Conservation (phyloP, 2,888 invertebrate genomes). For the Aleiodes alternator region DNA sequence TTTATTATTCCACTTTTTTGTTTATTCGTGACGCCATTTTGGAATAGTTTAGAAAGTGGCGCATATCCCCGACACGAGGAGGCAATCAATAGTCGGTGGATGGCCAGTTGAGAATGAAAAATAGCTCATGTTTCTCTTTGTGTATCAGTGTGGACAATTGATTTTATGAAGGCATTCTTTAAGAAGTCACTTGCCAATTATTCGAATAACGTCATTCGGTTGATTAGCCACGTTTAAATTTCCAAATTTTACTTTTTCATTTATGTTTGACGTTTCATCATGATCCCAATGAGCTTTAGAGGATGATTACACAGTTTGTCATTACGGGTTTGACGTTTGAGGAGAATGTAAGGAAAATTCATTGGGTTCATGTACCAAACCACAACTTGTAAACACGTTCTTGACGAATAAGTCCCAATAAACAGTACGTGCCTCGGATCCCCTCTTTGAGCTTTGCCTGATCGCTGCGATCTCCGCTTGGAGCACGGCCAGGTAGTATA, state of each 20-base stretch:
- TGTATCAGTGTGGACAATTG: conserved; percentile 3
- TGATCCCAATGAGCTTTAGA: too few species aligned
- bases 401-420: conserved; percentile 50
- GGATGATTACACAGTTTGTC: background rate
- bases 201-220: background rate
- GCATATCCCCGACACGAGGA: conserved; percentile 46
- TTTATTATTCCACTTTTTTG: conserved; percentile 61
- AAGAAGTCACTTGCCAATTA: background rate
- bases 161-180: conserved; percentile 14
- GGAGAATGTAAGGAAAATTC: conserved; percentile 49
- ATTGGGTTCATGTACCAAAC: conserved; percentile 47
- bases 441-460: conserved; percentile 55
- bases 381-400: conserved; percentile 57
- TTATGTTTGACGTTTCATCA: too few species aligned
- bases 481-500: conserved; percentile 52
- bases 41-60: conserved; percentile 56
- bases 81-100: conserved; percentile 67
- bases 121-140: conserved; percentile 45
- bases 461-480: conserved; percentile 51
- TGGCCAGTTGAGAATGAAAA: conserved; percentile 54
- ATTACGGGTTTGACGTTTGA: conserved; percentile 38
- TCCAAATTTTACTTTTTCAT: too few species aligned
- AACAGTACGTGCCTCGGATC: conserved; percentile 57
- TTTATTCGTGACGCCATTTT: conserved; percentile 57
- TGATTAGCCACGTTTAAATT: too few species aligned